Evolutionary conservation across 2,797 vertebrate species (phyloP).

Genomic region (Catostomus latipinnis): DNA sequence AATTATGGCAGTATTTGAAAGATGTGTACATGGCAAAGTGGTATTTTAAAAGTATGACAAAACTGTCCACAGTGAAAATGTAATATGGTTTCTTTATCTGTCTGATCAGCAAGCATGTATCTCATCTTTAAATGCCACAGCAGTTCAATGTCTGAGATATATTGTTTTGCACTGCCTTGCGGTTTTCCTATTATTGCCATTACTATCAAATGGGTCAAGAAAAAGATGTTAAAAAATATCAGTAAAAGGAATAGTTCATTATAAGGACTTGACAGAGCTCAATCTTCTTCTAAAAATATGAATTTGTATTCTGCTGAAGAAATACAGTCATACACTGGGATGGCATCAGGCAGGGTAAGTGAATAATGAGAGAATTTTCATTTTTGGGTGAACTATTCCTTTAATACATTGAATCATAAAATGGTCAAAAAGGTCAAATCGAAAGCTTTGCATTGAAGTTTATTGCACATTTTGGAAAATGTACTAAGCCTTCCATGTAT

Average conservation of each 20-base stretch:
- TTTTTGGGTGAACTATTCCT: too few relatives aligned
- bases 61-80: conserved; percentile 51
- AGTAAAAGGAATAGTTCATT: too few relatives aligned
- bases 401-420: background rate
- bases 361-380: too few relatives aligned
- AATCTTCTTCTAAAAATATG: too few relatives aligned
- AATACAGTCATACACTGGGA: too few relatives aligned
- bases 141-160: conserved; percentile 27
- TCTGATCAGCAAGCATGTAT: conserved; percentile 60
- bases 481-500: background rate
- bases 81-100: conserved; percentile 62
- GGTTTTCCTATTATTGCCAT: conserved; percentile 20
- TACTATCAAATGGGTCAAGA: background rate
- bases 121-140: conserved; percentile 55
- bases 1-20: too few relatives aligned
- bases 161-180: background rate
- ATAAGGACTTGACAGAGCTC: too few relatives aligned
- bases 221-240: too few relatives aligned
- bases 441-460: background rate
- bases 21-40: too few relatives aligned
- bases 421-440: background rate
- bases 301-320: too few relatives aligned
- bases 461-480: background rate
- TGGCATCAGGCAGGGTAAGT: too few relatives aligned
- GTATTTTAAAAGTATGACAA: background rate